These are phyloP conservation scores for Toxotes lorentzi DNA, from an alignment of 2,797 vertebrate genomes.

Conservation along the genomic window DNA sequence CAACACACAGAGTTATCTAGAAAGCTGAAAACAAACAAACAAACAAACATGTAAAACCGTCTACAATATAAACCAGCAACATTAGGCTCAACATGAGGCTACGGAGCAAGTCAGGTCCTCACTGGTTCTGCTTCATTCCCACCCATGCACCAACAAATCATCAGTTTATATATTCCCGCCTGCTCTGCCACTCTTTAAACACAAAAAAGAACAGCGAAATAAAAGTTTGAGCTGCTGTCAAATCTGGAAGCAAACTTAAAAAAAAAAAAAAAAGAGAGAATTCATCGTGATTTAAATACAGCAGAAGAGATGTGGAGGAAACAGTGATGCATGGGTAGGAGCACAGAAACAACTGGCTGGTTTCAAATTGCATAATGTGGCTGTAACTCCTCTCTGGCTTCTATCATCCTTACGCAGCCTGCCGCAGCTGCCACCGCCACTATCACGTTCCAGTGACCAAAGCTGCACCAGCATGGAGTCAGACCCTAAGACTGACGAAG, in stretches of 20 bases:
- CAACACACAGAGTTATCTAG: conserved; percentile 11
- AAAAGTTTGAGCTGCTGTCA: conserved; percentile 40
- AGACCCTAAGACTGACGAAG: conserved; percentile 66
- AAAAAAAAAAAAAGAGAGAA: neutral
- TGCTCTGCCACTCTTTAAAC: conserved; percentile 20
- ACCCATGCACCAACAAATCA: conserved; percentile 34
- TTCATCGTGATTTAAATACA: conserved; percentile 54
- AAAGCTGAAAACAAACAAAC: conserved; percentile 45
- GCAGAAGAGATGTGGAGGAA: conserved; percentile 29
- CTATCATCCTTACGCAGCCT: conserved; percentile 77
- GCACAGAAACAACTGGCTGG: conserved; percentile 89
- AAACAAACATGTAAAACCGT: conserved; percentile 50
- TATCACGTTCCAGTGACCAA: conserved; percentile 1
- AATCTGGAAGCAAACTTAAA: conserved; percentile 22
- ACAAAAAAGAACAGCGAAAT: neutral
- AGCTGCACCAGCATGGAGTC: conserved; percentile 31
- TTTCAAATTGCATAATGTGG: conserved; percentile 95
- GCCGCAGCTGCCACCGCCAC: conserved; percentile 77
- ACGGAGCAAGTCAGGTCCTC: conserved; percentile 37
- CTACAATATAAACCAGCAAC: conserved; percentile 51
- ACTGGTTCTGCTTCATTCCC: conserved; percentile 38
- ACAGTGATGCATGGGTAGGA: conserved; percentile 24
- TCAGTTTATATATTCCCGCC: conserved; percentile 33
- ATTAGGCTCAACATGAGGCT: conserved; percentile 52
- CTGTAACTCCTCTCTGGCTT: conserved; percentile 85